Percentiles rank a stretch among this genome's conserved stretches.
These are phyloP conservation scores for Machimus atricapillus DNA, from an alignment of 2,888 invertebrate genomes.

Conservation along the genomic window DNA sequence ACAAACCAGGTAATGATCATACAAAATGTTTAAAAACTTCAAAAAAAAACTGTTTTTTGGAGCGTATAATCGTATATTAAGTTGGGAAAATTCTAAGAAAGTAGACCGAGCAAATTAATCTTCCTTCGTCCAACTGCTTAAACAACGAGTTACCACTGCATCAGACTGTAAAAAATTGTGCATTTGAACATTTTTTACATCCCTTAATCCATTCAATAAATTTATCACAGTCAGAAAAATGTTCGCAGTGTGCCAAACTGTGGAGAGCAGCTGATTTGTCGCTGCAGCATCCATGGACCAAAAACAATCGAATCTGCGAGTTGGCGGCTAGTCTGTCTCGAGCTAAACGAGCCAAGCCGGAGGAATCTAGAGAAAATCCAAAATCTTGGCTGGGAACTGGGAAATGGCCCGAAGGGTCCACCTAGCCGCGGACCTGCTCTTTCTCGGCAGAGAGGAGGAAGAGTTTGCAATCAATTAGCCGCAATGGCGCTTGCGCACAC, in stretches of 20 bases:
- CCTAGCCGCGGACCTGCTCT: neutral
- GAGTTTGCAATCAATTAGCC: constrained; percentile 37
- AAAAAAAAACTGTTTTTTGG: too few relatives aligned
- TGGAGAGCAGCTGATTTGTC: neutral
- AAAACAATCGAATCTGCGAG: neutral
- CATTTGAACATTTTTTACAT: neutral
- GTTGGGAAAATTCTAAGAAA: neutral
- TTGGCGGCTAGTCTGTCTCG: neutral
- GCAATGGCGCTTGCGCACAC: constrained; percentile 43
- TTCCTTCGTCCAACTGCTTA: neutral
- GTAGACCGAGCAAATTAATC: neutral
- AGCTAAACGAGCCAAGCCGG: neutral
- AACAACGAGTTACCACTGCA: neutral
- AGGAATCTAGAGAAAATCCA: neutral
- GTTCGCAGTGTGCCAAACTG: neutral
- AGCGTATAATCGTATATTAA: neutral
- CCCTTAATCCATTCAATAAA: neutral
- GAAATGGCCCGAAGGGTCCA: neutral
- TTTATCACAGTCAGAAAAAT: neutral
- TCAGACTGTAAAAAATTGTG: neutral
- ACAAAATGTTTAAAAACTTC: too few relatives aligned
- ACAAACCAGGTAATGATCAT: too few relatives aligned
- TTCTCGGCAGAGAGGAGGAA: neutral
- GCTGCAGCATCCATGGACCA: neutral
- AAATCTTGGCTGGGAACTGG: neutral